phyloP scores from a whole-genome alignment of 1,140 invertebrate genomes.

The Drosophila auraria region DNA sequence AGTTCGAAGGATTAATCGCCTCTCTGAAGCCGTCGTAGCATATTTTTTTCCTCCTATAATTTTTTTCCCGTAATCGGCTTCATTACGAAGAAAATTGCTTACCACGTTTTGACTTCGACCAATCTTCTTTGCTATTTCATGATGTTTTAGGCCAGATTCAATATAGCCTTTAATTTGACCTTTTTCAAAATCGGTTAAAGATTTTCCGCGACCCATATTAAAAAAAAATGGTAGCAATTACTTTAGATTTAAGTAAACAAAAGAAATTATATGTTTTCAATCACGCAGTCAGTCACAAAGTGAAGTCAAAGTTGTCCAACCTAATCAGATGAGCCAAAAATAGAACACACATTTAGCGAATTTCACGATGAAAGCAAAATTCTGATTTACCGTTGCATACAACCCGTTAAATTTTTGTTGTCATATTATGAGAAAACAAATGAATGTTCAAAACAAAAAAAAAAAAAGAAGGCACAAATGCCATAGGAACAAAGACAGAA shows the following conservation, averaged over 20 bases:
- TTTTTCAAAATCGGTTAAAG: slow-evolving; percentile 2
- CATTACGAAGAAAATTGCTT: too few species aligned
- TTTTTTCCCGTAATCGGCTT: too few species aligned
- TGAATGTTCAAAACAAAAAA: slow-evolving; percentile 3
- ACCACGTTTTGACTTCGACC: too few species aligned
- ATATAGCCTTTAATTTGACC: background rate
- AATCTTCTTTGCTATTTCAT: too few species aligned
- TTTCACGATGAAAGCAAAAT: slow-evolving; percentile 17
- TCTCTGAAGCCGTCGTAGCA: too few species aligned
- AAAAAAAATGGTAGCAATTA: too few species aligned
- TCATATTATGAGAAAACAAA: slow-evolving; percentile 5
- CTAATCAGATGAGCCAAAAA: slow-evolving; percentile 19
- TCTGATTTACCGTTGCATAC: slow-evolving; percentile 1
- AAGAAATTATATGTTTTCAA: too few species aligned
- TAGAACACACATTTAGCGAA: slow-evolving; percentile 14
- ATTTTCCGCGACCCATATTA: background rate
- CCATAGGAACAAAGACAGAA: background rate
- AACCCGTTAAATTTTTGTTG: background rate
- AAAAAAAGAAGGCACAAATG: background rate
- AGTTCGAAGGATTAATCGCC: too few species aligned
- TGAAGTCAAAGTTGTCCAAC: background rate
- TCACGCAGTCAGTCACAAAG: background rate
- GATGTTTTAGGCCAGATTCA: too few species aligned
- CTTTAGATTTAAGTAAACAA: too few species aligned
- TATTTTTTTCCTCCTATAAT: too few species aligned